Evolutionary conservation across 2,888 invertebrate genomes (phyloP), one percentile per base, ranked within the genome.

Genomic region (Parelbella ahira): DNA sequence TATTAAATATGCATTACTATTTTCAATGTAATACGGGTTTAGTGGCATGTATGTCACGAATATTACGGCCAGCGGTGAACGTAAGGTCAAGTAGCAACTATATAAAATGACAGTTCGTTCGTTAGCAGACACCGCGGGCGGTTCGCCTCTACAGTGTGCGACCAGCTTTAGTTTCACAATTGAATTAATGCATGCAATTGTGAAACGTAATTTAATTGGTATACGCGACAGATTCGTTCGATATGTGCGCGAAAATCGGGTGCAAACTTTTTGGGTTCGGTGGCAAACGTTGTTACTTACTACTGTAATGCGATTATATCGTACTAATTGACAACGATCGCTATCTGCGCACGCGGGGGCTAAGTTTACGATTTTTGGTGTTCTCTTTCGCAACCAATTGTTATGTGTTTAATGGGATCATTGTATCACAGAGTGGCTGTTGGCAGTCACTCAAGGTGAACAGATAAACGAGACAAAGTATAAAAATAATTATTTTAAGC

Each of bases 11-110:
- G 27, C 27, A 42, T 34, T 32, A 42, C 42, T 43, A 42, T 49
- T 42, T 46, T 19, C 34, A 36, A 25, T 25, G 37, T 43, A 30
- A 44, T 37, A 43, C 45, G 36, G 39, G 45, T 45, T 38, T 27
- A 39, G 39, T 30, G 32, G 38, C 29, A 34, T 30, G 37, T 34
- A 23, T 33, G 28, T 33, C 38, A 44, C 44, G 24, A 45, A 42
- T 48, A 44, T 47, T 50, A 39, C 36, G 28, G 42, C 42, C 29
- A 23, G 37, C 43, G 28, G 77, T 71, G 78, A 79, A 76, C 58
- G 77, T 68, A 78, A 81, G 78, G 78, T 75, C 78, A 63, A 44
- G 45, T 45, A 21, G 48, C 49, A 47, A 50, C n/a, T 51, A 49
- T 44, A 55, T 47, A 54, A 55, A 60, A 56, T 67, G 68, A 63